Percentiles rank a stretch among this genome's conserved stretches.
These are phyloP conservation scores for Microctonus brassicae DNA, from an alignment of 2,888 invertebrate genomes.

Conservation along the genomic window DNA sequence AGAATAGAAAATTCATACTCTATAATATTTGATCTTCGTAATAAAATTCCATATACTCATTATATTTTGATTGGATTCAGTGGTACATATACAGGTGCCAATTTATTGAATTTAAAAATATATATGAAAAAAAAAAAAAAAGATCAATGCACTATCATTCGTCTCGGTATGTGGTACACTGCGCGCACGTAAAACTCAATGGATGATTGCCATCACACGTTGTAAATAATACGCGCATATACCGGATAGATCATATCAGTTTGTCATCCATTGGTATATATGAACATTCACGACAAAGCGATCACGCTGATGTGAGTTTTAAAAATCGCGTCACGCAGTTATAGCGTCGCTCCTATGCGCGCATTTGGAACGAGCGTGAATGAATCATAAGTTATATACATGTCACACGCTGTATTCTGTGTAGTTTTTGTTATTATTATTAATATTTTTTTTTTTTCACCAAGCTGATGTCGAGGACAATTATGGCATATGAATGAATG, in stretches of 20 bases:
- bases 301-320: constrained; percentile 37
- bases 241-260: constrained; percentile 39
- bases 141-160: background rate
- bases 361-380: background rate
- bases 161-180: background rate
- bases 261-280: constrained; percentile 44
- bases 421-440: background rate
- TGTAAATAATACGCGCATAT: constrained; percentile 25
- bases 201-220: constrained; percentile 1
- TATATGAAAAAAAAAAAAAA: background rate
- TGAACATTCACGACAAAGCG: constrained; percentile 39
- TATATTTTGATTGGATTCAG: background rate
- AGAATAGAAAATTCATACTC: background rate
- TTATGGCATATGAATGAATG: constrained; percentile 5
- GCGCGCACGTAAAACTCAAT: background rate
- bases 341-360: constrained; percentile 13
- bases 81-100: no score
- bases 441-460: background rate
- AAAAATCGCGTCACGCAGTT: constrained; percentile 44
- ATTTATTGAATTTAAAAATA: background rate
- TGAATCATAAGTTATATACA: background rate
- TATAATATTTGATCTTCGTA: background rate
- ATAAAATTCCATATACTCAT: background rate
- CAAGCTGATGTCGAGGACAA: background rate
- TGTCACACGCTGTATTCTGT: background rate